phyloP scores from a whole-genome alignment of 2,888 invertebrate genomes.

The Dorcus hopei region DNA sequence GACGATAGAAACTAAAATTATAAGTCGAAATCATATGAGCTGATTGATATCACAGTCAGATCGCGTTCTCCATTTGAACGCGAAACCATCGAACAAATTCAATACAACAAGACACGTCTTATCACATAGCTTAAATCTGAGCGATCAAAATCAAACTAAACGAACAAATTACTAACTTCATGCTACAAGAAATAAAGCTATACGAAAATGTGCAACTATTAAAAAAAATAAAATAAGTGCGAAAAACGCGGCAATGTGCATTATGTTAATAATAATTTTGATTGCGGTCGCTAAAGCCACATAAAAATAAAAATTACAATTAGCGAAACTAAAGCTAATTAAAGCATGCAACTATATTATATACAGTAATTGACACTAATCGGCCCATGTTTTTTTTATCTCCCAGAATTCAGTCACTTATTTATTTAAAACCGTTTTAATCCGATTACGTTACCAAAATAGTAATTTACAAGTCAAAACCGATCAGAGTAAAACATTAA shows the following conservation, averaged over 20 bases:
- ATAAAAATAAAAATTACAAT: background rate
- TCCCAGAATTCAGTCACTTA: too few relatives aligned
- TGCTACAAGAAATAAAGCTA: conserved; percentile 18
- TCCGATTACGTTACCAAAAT: too few relatives aligned
- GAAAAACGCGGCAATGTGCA: conserved; percentile 13
- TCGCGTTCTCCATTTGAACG: conserved; percentile 24
- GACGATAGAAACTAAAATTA: background rate
- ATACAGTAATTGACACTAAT: conserved; percentile 49
- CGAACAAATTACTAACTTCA: conserved; percentile 8
- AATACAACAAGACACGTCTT: conserved; percentile 25
- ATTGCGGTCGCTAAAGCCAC: background rate
- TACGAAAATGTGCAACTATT: conserved; percentile 12
- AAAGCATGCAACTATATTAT: conserved; percentile 33
- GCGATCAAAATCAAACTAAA: conserved; percentile 32
- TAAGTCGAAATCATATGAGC: conserved; percentile 48
- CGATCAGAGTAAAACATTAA: too few relatives aligned
- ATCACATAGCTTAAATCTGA: conserved; percentile 46
- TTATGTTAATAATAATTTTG: conserved; percentile 7
- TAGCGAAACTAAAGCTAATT: conserved; percentile 26
- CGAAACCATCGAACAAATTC: conserved; percentile 1
- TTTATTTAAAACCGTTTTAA: too few relatives aligned
- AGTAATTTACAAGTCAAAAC: too few relatives aligned
- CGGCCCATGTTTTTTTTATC: conserved; percentile 38
- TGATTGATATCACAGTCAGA: conserved; percentile 49
- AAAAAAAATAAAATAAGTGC: conserved; percentile 11